Base-by-base conservation (phyloP, 2,888 invertebrate species). In the Ochlodes sylvanus region DNA sequence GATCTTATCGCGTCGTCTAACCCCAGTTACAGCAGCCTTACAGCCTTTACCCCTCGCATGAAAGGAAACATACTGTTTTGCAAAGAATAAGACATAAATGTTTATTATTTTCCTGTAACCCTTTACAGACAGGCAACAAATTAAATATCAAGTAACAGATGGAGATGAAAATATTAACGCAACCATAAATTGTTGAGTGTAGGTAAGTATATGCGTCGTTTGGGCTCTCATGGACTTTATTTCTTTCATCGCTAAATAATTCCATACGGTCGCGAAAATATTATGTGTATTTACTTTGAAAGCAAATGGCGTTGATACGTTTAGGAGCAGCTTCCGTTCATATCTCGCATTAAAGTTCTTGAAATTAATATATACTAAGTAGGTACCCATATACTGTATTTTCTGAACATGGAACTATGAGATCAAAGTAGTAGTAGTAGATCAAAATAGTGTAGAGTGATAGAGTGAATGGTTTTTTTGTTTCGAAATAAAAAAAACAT, bases 201-300 rank as follows among this genome's bases (percentile, higher is more conserved):
- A 54, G 21, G 47, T 60, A 60, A 7, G 60, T 60, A 21, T 64
- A 44, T 34, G 38, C 7, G n/a, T 50, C 50, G 34, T 41, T 32
- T 61, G 50, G 55, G 19, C 58, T 60, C 70, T 60, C 67, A 76
- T 78, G 70, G 72, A 75, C 73, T 72, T 80, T 85, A 84, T 77
- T 83, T 85, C 85, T 78, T 78, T 82, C 83, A 81, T 70, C 82
- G 73, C 79, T 76, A 70, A 79, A 81, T 83, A 80, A 79, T 79
- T 81, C 75, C 71, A 81, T 84, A 86, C 81, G 79, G 81, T 83
- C 77, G 83, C 86, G 81, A 89, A 89, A 68, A 69, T 71, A 86
- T 86, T 88, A 83, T 81, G 79, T 75, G 70, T 88, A 82, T 86
- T 87, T 87, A 80, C 88, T 89, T 88, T 89, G 88, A 86, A 81